These are phyloP conservation scores for Pogoniulus pusillus DNA, from an alignment of 2,797 vertebrate species.

Conservation along the genomic window DNA sequence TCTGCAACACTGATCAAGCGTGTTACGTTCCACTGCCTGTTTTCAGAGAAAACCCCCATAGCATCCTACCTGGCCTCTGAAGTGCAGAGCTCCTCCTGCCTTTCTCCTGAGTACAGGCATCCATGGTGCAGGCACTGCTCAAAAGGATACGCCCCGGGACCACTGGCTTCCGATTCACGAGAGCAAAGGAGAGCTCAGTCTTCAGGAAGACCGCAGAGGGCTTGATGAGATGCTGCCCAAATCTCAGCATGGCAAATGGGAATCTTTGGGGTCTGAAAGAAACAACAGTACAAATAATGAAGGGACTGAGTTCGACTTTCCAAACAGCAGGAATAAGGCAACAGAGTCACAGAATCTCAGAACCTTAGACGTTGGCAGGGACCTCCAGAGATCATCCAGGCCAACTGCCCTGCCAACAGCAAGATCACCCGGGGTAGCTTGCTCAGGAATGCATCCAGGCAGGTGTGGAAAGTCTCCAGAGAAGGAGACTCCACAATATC, in stretches of 20 bases:
- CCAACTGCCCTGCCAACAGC: no score
- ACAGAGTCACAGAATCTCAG: no score
- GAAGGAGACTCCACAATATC: no score
- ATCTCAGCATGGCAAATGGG: constrained; percentile 63
- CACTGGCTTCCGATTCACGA: constrained; percentile 89
- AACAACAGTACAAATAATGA: neutral
- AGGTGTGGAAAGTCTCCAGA: no score
- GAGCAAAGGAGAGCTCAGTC: constrained; percentile 86
- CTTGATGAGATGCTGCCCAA: constrained; percentile 88
- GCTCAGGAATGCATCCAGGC: no score
- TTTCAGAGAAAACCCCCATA: constrained; percentile 46
- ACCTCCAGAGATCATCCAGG: no score
- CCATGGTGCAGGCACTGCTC: neutral
- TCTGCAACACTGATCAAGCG: constrained; percentile 73
- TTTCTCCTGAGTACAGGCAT: neutral
- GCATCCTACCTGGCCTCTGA: constrained; percentile 74
- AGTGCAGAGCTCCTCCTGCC: neutral
- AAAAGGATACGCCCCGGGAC: constrained; percentile 90
- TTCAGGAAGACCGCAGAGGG: constrained; percentile 84
- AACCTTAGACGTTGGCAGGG: no score
- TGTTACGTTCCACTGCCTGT: constrained; percentile 60
- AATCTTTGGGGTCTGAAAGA: constrained; percentile 43
- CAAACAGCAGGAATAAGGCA: neutral
- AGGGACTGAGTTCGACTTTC: neutral
- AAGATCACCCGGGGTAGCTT: no score